Percentiles rank a stretch among this genome's conserved stretches.
phyloP scores from a whole-genome alignment of 92 coral and sea anemone genomes.

The Heliopora coerulea region DNA sequence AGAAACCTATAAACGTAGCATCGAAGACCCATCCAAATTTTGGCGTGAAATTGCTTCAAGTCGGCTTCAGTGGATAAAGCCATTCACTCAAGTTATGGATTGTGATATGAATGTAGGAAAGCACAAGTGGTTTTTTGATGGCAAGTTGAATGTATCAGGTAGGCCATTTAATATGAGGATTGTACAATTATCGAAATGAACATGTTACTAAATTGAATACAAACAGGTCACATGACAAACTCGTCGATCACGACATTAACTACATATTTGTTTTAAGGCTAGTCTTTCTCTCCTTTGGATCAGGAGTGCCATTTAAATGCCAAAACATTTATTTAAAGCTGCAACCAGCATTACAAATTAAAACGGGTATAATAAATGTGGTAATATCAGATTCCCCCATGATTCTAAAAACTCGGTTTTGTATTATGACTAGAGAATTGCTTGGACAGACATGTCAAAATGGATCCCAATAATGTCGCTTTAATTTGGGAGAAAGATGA shows the following conservation, averaged over 20 bases:
- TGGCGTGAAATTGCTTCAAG: conserved; percentile 93
- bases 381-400: too few species aligned
- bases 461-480: conserved; percentile 74
- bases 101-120: conserved; percentile 77
- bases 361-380: too few species aligned
- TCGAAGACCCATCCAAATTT: conserved; percentile 75
- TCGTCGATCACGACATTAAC: too few species aligned
- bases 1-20: conserved; percentile 68
- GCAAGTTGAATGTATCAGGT: conserved; percentile 93
- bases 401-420: too few species aligned
- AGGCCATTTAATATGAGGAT: neutral
- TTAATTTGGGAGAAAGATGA: conserved; percentile 98
- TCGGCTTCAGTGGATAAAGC: conserved; percentile 81
- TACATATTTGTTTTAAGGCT: too few species aligned
- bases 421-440: conserved; percentile 67
- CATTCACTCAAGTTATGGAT: conserved; percentile 85
- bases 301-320: too few species aligned
- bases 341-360: too few species aligned
- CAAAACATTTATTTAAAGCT: too few species aligned
- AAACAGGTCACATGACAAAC: too few species aligned
- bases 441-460: conserved; percentile 82
- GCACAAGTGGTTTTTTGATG: conserved; percentile 91
- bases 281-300: too few species aligned
- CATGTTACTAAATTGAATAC: too few species aligned
- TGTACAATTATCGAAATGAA: too few species aligned